These are phyloP conservation scores for Drosophila littoralis DNA, from an alignment of 1,140 invertebrate species.

Conservation along the genomic window DNA sequence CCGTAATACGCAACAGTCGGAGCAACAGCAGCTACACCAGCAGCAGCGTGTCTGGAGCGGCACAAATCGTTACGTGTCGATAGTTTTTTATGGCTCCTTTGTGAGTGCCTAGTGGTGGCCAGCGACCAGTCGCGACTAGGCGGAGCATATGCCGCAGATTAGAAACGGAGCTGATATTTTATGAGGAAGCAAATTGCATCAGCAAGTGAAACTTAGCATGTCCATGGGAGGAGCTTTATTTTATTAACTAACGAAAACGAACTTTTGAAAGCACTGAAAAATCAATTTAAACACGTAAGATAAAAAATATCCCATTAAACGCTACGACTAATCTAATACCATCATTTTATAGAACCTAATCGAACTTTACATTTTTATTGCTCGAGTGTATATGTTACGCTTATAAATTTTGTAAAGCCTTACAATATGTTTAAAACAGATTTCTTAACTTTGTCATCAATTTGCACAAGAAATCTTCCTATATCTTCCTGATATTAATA, in stretches of 20 bases:
- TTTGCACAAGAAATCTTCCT: too few relatives aligned
- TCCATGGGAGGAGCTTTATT: conserved; percentile 48
- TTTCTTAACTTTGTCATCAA: too few relatives aligned
- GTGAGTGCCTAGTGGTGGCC: conserved; percentile 54
- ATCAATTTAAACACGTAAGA: conserved; percentile 14
- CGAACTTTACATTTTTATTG: background rate
- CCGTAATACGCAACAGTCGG: conserved; percentile 71
- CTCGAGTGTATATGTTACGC: too few relatives aligned
- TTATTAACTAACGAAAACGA: conserved; percentile 38
- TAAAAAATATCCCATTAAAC: background rate
- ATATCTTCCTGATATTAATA: too few relatives aligned
- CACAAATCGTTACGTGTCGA: conserved; percentile 76
- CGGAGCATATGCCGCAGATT: conserved; percentile 71
- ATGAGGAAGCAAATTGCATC: conserved; percentile 51
- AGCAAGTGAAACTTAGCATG: conserved; percentile 42
- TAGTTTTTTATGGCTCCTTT: conserved; percentile 70
- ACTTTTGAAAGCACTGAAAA: conserved; percentile 10
- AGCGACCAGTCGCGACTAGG: conserved; percentile 15
- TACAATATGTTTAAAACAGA: too few relatives aligned
- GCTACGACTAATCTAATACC: too few relatives aligned
- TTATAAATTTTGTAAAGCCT: too few relatives aligned
- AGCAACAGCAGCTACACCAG: conserved; percentile 21
- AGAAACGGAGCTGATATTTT: conserved; percentile 64
- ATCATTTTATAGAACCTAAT: conserved; percentile 1
- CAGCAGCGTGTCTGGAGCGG: conserved; percentile 46